Conservation (phyloP, 1,140 invertebrate species). For the Anoplolepis gracilipes region DNA sequence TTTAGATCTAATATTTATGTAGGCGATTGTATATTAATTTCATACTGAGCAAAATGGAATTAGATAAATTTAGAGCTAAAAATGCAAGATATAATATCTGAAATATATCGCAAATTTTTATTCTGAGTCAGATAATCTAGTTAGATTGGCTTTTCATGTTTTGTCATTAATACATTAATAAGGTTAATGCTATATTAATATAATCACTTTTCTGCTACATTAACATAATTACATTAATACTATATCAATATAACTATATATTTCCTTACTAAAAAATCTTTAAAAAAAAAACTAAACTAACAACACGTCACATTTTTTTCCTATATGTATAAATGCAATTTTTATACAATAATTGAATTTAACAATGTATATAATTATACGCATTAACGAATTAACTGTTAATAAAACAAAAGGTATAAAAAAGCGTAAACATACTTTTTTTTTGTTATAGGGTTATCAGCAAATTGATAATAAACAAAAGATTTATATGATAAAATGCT, state of each 20-base stretch:
- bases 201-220: not conserved
- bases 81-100: not conserved
- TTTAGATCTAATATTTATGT: not conserved
- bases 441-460: not conserved
- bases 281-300: no score
- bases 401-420: not conserved
- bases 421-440: not conserved
- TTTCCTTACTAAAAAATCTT: no score
- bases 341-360: not conserved
- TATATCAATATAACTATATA: not conserved
- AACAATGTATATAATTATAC: not conserved
- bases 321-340: not conserved
- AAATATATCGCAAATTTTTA: not conserved
- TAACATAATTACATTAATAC: not conserved
- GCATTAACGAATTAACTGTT: conserved; percentile 14
- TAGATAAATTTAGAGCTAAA: not conserved
- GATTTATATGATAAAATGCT: conserved; percentile 2
- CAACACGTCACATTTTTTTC: not conserved
- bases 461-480: conserved; percentile 10
- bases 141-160: not conserved
- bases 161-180: conserved; percentile 19
- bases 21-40: not conserved
- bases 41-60: not conserved
- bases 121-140: not conserved
- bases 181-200: not conserved